Evolutionary conservation across 2,113 vertebrate genomes (phyloP).

Genomic region (Halichoeres trimaculatus): DNA sequence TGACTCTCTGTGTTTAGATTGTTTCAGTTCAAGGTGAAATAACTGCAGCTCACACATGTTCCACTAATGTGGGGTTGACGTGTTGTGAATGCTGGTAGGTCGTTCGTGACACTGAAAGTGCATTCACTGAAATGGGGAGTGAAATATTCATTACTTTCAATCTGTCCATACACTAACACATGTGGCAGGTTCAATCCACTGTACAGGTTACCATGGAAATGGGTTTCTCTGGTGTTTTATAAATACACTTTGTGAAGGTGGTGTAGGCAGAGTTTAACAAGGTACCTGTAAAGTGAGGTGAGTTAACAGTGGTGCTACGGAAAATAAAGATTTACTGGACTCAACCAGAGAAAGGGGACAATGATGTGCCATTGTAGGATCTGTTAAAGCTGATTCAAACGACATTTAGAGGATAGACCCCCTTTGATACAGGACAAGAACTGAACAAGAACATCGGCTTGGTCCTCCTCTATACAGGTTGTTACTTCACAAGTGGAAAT

Average conservation of each 20-base stretch:
- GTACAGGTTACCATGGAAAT: neutral
- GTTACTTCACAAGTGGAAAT: too few species aligned
- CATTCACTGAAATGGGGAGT: neutral
- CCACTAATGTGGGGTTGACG: neutral
- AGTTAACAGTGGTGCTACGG: neutral
- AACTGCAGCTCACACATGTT: neutral
- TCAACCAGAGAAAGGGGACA: neutral
- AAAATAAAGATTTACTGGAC: neutral
- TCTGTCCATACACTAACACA: neutral
- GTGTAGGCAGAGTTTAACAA: neutral
- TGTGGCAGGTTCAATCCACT: conserved; percentile 1
- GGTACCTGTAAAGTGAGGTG: neutral
- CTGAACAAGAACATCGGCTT: too few species aligned
- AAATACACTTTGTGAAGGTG: neutral
- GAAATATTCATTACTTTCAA: conserved; percentile 9
- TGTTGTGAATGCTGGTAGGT: conserved; percentile 3
- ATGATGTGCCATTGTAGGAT: too few species aligned
- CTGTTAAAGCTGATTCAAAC: too few species aligned
- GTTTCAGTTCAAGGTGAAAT: conserved; percentile 4
- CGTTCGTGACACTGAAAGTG: neutral
- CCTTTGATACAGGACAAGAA: too few species aligned
- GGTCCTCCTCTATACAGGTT: too few species aligned
- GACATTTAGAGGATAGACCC: too few species aligned
- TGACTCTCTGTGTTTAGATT: neutral
- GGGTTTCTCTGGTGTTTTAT: neutral